Percentiles rank a stretch among this genome's conserved stretches.
phyloP scores from a whole-genome alignment of 2,888 invertebrate genomes.

The Temnothorax unifasciatus region DNA sequence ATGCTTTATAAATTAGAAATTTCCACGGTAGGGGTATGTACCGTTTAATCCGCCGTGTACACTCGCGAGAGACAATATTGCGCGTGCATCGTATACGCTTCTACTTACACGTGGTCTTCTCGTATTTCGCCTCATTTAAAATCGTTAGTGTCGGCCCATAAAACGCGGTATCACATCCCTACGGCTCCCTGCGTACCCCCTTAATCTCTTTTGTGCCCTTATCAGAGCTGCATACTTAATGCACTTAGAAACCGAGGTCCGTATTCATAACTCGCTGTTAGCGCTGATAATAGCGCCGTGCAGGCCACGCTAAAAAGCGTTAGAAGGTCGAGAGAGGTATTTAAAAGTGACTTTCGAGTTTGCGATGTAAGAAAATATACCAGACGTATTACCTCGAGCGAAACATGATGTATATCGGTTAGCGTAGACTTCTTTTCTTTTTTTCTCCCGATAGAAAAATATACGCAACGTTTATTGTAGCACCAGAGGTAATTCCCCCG shows the following conservation, averaged over 20 bases:
- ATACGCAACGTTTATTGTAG: slow-evolving; percentile 24
- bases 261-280: slow-evolving; percentile 77
- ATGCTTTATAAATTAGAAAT: slow-evolving; percentile 46
- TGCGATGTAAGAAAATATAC: slow-evolving; percentile 22
- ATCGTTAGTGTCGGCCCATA: slow-evolving; percentile 73
- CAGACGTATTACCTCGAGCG: slow-evolving; percentile 15
- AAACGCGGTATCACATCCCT: slow-evolving; percentile 63
- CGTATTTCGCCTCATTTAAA: slow-evolving; percentile 71
- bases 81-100: slow-evolving; percentile 48
- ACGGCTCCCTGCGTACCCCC: slow-evolving; percentile 41
- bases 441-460: slow-evolving; percentile 22
- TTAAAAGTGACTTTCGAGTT: slow-evolving; percentile 65
- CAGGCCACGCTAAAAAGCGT: slow-evolving; percentile 67
- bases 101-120: slow-evolving; percentile 57
- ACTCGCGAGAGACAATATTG: slow-evolving; percentile 65
- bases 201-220: slow-evolving; percentile 75
- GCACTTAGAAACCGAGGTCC: slow-evolving; percentile 76
- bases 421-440: not conserved
- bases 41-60: slow-evolving; percentile 50
- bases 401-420: not conserved
- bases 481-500: slow-evolving; percentile 8
- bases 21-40: slow-evolving; percentile 29
- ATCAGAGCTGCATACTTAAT: slow-evolving; percentile 76
- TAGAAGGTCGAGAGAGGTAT: slow-evolving; percentile 62
- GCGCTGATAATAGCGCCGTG: slow-evolving; percentile 68